Evolutionary conservation across 2,888 invertebrate genomes (phyloP), one percentile per base, ranked within the genome.

Genomic region (Brachycybe producta): DNA sequence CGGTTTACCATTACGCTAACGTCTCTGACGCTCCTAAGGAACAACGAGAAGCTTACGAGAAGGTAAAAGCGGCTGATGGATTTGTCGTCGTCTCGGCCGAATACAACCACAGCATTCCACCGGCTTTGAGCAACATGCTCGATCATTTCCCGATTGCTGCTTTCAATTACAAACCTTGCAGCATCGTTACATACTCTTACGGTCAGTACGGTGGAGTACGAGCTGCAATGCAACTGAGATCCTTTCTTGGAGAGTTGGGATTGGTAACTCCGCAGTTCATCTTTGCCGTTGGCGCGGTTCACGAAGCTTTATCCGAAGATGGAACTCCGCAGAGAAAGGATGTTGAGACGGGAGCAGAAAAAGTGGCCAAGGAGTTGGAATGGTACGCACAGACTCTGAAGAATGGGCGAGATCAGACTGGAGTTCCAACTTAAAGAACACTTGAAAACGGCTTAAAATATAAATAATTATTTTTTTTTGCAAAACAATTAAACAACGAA

Each of bases 81-180:
- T 67, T 61, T 52, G 59, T 72, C n/a, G 58, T 70, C 19, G 60
- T 71, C 15, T 63, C 67, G 2, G 61, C 65, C 17, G 67, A 69
- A 45, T 67, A 67, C 57, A 70, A 70, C 57, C 64, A 66, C 58
- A 60, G 61, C 34, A 61, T 70, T 30, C 68, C 70, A 1, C 69
- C 71, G 15, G 70, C 69, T 0, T 62, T 72, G n/a, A 54, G 63
- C 38, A 69, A 69, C 56, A 59, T 70, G 60, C 40, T 72, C 55
- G 65, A 68, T 57, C 67, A 71, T 56, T 71, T 72, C 52, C 64
- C 67, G 2, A 61, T 64, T 3, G 60, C 61, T n/a, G 58, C 63
- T 35, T 72, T 59, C 54, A 56, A 62, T 13, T 67, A 64, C 55
- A 61, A 63, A 43, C 65, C 67, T 24, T 60, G 60, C 44, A 64